These are phyloP conservation scores for Pogonognathellus flavescens DNA, from an alignment of 1,140 invertebrate genomes.

Conservation along the genomic window DNA sequence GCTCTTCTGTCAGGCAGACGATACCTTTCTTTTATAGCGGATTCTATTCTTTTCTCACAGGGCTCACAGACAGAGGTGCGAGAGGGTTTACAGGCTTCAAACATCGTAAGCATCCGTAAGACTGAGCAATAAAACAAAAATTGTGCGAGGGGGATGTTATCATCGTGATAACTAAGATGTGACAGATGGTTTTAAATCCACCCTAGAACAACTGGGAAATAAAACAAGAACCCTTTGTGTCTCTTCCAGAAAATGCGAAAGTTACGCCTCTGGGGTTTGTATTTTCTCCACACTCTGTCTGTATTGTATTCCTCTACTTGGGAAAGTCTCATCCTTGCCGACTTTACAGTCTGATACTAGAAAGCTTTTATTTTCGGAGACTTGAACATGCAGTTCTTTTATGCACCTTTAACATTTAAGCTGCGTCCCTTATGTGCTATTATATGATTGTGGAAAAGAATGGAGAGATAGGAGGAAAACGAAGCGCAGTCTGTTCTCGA, in stretches of 20 bases:
- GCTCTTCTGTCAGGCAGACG: too few relatives aligned
- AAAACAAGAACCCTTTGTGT: too few relatives aligned
- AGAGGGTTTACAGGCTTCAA: too few relatives aligned
- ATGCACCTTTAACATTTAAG: constrained; percentile 50
- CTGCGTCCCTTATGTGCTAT: constrained; percentile 38
- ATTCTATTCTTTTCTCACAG: too few relatives aligned
- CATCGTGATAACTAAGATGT: too few relatives aligned
- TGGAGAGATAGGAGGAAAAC: not conserved
- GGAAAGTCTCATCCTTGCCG: not conserved
- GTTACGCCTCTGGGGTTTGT: constrained; percentile 14
- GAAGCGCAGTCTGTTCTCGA: constrained; percentile 7
- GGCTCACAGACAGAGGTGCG: too few relatives aligned
- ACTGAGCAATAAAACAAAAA: too few relatives aligned
- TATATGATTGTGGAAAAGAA: constrained; percentile 14
- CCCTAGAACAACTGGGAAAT: too few relatives aligned
- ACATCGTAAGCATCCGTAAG: too few relatives aligned
- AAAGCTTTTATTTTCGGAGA: constrained; percentile 40
- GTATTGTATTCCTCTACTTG: constrained; percentile 1
- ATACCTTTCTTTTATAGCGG: too few relatives aligned
- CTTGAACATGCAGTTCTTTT: constrained; percentile 28
- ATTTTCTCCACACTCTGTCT: not conserved
- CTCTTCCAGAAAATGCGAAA: not conserved
- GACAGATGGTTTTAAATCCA: too few relatives aligned
- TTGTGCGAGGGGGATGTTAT: too few relatives aligned
- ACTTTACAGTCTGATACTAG: constrained; percentile 29